Evolutionary conservation across 1,140 invertebrate genomes (phyloP).

Genomic region (Drosophila prosaltans): DNA sequence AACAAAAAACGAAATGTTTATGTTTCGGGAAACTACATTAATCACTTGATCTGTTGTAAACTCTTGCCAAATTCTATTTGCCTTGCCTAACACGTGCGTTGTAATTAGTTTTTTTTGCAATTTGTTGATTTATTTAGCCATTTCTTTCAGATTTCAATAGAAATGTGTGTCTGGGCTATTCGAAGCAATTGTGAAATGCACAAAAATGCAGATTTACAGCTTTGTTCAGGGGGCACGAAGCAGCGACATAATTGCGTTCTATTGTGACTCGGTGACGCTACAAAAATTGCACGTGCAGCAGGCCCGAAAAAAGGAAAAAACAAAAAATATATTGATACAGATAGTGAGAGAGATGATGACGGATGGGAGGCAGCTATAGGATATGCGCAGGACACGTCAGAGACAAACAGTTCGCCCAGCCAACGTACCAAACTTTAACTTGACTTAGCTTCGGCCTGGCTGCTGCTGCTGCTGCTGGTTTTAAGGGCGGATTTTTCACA

Average conservation of each 20-base stretch:
- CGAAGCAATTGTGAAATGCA: conserved; percentile 35
- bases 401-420: conserved; percentile 27
- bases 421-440: conserved; percentile 73
- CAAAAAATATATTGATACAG: too few relatives aligned
- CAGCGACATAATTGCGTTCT: conserved; percentile 27
- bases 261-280: conserved; percentile 29
- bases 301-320: conserved; percentile 1
- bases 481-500: conserved; percentile 69
- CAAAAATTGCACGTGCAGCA: conserved; percentile 60
- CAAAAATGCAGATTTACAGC: conserved; percentile 53
- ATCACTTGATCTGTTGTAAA: conserved; percentile 20
- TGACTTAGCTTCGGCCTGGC: conserved; percentile 62
- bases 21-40: conserved; percentile 20
- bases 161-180: conserved; percentile 1
- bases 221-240: conserved; percentile 21
- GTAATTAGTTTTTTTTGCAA: conserved; percentile 6
- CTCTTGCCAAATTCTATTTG: conserved; percentile 44
- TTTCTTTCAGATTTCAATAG: conserved; percentile 37
- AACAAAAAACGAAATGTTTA: not conserved
- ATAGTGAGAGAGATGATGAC: conserved; percentile 16
- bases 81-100: conserved; percentile 2
- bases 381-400: conserved; percentile 75
- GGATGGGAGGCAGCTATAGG: conserved; percentile 3
- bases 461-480: conserved; percentile 20
- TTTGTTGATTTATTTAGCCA: conserved; percentile 25